Conservation (phyloP, 2,113 vertebrate genomes). For the Crotalus horridus region DNA sequence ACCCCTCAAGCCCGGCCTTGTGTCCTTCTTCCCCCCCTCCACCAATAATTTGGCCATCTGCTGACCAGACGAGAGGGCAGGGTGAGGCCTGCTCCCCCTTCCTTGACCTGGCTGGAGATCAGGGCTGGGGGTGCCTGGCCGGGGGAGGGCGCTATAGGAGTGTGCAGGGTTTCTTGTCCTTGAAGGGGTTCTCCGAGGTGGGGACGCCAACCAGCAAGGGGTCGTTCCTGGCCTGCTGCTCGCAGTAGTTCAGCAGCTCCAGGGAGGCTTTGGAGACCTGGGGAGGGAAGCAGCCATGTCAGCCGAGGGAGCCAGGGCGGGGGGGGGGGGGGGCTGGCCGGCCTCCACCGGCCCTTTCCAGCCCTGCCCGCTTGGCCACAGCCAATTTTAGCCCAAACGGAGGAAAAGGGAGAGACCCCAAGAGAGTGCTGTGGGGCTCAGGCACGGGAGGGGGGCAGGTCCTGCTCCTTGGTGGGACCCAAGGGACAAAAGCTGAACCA, state of each 20-base stretch:
- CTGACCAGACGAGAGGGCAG: neutral
- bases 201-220: slow-evolving; percentile 92
- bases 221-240: slow-evolving; percentile 89
- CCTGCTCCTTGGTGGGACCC: neutral
- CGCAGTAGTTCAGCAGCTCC: slow-evolving; percentile 94
- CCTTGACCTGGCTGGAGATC: neutral
- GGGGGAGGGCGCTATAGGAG: slow-evolving; percentile 80
- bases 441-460: neutral
- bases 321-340: neutral
- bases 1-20: neutral
- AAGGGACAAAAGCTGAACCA: neutral
- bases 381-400: neutral
- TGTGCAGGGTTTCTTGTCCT: slow-evolving; percentile 96
- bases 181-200: slow-evolving; percentile 95
- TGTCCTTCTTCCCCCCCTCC: neutral
- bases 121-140: accelerated
- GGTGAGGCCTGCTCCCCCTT: neutral
- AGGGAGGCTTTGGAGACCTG: slow-evolving; percentile 93
- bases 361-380: neutral
- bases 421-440: neutral
- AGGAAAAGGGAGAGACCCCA: neutral
- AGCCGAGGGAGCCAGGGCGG: accelerated
- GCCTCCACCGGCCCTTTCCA: accelerated
- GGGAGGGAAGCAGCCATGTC: neutral
- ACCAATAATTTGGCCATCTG: neutral